Evolutionary conservation across 2,113 vertebrate genomes (phyloP).

Genomic region (Empidonax alnorum): DNA sequence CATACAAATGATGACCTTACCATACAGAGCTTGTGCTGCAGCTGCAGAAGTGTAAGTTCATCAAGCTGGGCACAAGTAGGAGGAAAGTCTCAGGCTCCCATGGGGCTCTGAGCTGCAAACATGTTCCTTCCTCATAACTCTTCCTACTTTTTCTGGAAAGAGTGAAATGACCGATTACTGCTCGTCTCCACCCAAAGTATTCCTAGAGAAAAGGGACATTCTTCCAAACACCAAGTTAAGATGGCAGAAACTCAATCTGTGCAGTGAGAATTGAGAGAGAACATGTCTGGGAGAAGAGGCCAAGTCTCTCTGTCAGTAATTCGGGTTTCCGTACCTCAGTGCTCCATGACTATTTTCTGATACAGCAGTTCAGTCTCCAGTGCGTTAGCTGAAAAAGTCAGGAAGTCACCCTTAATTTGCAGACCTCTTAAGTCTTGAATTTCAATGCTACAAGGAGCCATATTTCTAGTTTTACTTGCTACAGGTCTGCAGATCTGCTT

Average conservation of each 20-base stretch:
- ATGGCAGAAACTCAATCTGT: not conserved
- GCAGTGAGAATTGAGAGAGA: not conserved
- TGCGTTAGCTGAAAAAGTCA: not conserved
- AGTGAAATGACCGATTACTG: not conserved
- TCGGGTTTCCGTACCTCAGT: not conserved
- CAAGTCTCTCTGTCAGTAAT: not conserved
- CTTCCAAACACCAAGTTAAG: not conserved
- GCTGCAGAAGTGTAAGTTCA: not conserved
- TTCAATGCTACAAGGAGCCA: not conserved
- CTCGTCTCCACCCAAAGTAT: not conserved
- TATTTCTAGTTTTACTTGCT: not conserved
- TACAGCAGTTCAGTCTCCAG: not conserved
- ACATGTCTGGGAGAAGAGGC: not conserved
- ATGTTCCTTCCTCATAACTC: not conserved
- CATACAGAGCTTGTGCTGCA: not conserved
- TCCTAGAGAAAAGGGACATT: not conserved
- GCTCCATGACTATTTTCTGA: not conserved
- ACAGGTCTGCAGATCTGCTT: rapidly evolving
- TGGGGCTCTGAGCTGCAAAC: not conserved
- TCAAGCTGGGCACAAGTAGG: not conserved
- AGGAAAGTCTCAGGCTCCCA: not conserved
- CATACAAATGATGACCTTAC: not conserved
- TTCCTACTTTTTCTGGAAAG: not conserved
- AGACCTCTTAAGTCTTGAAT: not conserved
- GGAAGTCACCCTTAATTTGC: not conserved